Base-by-base conservation (phyloP, 2,113 vertebrate genomes). In the Cyanocitta stelleri region DNA sequence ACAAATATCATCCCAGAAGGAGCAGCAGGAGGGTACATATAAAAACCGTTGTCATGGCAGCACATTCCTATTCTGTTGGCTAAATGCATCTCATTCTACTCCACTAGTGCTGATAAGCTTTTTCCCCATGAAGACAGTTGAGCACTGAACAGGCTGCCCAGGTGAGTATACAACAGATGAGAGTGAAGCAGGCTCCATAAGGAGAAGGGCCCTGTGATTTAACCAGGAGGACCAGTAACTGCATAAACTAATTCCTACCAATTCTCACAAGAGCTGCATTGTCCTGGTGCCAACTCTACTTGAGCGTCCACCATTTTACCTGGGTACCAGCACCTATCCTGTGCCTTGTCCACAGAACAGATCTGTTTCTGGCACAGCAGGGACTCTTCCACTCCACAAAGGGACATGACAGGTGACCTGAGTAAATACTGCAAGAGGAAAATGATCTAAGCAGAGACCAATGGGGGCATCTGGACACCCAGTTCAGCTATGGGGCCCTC, bases 281-380 rank as follows among this genome's bases (percentile, higher is more conserved):
- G 51, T 32, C 56, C 19, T 2, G 0, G 19, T 11, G 13, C 21
- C 66, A 56, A 16, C 10, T 35, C n/a, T 7, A 43, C 56, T 59
- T 4, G n/a, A 62, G 43, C 3, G 4, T 33, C 23, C 29, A 20
- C 16, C 21, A 3, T 3, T 8, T 16, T 13, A 23, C 2, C 10
- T 9, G 51, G 46, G 20, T 35, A 37, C 37, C 4, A 6, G 56
- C 15, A 39, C 27, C 55, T 19, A 49, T 2, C 29, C 54, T 6
- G 44, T 15, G 33, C 46, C 59, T 20, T 12, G 20, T 5, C 23
- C 35, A 33, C 46, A 35, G 37, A 63, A 37, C 43, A n/a, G 46
- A 39, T 26, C 27, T 2, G 0, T 10, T 7, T 30, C 33, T 43
- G 14, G 9, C 2, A 35, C 20, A 29, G 23, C 0, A 0, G 24